These are phyloP conservation scores for Atopsyche davidsoni DNA, from an alignment of 1,140 invertebrate genomes.

Conservation along the genomic window DNA sequence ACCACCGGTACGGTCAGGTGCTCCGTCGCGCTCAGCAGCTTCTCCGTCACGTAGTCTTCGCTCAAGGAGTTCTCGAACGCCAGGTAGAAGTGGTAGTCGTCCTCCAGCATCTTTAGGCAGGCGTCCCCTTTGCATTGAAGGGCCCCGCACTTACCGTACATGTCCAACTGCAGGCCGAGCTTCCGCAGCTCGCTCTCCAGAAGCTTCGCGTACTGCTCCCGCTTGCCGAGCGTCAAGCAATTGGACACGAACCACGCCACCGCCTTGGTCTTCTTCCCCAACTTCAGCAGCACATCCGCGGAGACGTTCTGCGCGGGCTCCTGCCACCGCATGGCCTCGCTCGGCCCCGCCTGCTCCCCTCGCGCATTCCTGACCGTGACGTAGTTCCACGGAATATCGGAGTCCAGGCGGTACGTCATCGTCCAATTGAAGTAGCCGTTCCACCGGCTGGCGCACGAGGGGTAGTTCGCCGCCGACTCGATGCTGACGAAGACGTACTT, in stretches of 20 bases:
- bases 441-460: conserved; percentile 35
- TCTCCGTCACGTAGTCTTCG: conserved; percentile 60
- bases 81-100: conserved; percentile 61
- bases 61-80: conserved; percentile 61
- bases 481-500: conserved; percentile 40
- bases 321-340: conserved; percentile 28
- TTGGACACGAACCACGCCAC: conserved; percentile 65
- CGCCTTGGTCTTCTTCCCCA: conserved; percentile 43
- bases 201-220: conserved; percentile 53
- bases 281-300: conserved; percentile 32
- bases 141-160: conserved; percentile 62
- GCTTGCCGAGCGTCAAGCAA: conserved; percentile 51
- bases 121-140: conserved; percentile 30
- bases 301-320: conserved; percentile 35
- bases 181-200: conserved; percentile 48
- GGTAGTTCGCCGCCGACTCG: conserved; percentile 39
- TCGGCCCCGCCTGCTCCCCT: conserved; percentile 34
- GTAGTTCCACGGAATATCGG: conserved; percentile 55
- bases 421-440: conserved; percentile 58
- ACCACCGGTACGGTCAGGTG: conserved; percentile 49
- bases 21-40: conserved; percentile 48
- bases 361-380: conserved; percentile 33
- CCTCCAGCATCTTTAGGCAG: conserved; percentile 42
- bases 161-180: conserved; percentile 47
- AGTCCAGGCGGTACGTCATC: conserved; percentile 57